Percentiles rank a stretch among this genome's conserved stretches.
These are phyloP conservation scores for Campopleginae sp. DNA, from an alignment of 2,888 invertebrate genomes.

Conservation along the genomic window DNA sequence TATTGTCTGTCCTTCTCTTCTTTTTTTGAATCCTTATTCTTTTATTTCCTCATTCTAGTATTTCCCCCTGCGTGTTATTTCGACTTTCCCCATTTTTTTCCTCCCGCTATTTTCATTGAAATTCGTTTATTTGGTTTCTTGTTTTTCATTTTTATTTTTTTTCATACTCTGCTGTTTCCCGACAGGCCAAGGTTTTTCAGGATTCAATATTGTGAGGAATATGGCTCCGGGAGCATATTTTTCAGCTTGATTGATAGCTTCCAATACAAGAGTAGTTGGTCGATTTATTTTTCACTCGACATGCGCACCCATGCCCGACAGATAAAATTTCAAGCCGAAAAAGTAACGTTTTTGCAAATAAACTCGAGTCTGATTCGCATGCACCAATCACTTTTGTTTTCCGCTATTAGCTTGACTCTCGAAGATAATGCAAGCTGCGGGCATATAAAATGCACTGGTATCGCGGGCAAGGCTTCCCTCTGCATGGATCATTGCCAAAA, in stretches of 20 bases:
- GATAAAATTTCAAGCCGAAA: neutral
- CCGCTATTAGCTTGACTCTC: neutral
- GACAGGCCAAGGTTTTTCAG: neutral
- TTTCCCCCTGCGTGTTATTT: slow-evolving; percentile 1
- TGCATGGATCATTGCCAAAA: slow-evolving; percentile 59
- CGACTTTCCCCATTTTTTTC: neutral
- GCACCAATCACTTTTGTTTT: neutral
- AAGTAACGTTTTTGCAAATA: slow-evolving; percentile 40
- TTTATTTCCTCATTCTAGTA: slow-evolving; percentile 13
- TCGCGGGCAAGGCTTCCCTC: neutral
- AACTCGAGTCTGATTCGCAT: slow-evolving; percentile 5
- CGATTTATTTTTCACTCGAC: neutral
- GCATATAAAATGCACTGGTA: slow-evolving; percentile 9
- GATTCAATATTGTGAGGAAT: neutral
- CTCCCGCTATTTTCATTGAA: neutral
- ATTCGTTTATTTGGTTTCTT: neutral
- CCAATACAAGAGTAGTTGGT: neutral
- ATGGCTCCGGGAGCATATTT: slow-evolving; percentile 4
- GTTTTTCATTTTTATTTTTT: neutral
- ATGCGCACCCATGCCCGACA: neutral
- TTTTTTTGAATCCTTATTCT: neutral
- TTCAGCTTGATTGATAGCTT: slow-evolving; percentile 21
- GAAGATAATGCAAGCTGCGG: slow-evolving; percentile 43
- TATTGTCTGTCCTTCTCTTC: slow-evolving; percentile 23
- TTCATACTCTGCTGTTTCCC: neutral